Percentiles rank a stretch among this genome's conserved stretches.
Conservation (phyloP, 2,888 invertebrate species). For the Pogonocherus hispidulus region DNA sequence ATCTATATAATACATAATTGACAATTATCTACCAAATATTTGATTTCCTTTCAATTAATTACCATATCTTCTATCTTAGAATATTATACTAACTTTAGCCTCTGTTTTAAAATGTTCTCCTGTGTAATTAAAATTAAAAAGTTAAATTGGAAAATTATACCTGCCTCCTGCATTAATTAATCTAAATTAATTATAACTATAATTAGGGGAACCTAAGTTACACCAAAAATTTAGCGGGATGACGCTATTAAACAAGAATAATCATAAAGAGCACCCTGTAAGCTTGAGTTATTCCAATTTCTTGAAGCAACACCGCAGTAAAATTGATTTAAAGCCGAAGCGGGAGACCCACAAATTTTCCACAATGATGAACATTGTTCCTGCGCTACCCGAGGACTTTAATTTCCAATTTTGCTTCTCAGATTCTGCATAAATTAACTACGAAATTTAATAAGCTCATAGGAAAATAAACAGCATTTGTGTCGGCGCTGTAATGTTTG, state of each 20-base stretch:
- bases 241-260: constrained; percentile 14
- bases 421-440: constrained; percentile 63
- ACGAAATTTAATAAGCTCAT: constrained; percentile 62
- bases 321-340: constrained; percentile 55
- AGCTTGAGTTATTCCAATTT: constrained; percentile 47
- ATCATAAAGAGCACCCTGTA: constrained; percentile 17
- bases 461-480: constrained; percentile 61
- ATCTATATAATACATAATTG: no score
- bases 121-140: no score
- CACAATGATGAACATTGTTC: constrained; percentile 60
- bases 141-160: no score
- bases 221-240: background rate
- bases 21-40: no score
- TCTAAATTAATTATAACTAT: background rate
- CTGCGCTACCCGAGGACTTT: constrained; percentile 55
- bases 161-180: no score
- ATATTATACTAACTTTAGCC: no score
- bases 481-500: constrained; percentile 51
- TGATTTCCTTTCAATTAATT: no score
- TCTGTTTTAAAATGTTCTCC: no score
- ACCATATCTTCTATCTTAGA: no score
- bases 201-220: background rate
- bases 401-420: constrained; percentile 60
- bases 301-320: constrained; percentile 52
- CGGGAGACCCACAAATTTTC: constrained; percentile 57